These are phyloP conservation scores for Unio pictorum DNA, from an alignment of 2,888 invertebrate genomes.

Conservation along the genomic window DNA sequence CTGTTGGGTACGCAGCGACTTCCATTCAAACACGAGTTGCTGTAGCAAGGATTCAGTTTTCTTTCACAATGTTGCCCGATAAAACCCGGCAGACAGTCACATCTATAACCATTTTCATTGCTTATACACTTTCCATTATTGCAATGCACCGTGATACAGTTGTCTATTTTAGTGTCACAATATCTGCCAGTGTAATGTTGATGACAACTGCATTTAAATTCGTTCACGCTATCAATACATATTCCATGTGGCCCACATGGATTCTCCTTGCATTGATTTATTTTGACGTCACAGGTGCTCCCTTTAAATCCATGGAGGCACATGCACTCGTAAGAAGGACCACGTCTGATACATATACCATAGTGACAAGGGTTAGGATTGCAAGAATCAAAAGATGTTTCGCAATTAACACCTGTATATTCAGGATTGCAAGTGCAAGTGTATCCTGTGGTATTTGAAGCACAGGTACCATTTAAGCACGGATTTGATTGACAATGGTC, in stretches of 20 bases:
- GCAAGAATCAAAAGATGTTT: no score
- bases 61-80: neutral
- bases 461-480: no score
- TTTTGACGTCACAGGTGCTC: neutral
- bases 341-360: no score
- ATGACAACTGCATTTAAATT: slow-evolving; percentile 1
- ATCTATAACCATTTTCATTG: neutral
- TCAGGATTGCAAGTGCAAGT: neutral
- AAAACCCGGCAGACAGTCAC: neutral
- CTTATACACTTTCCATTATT: slow-evolving; percentile 1
- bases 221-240: neutral
- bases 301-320: no score
- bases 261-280: neutral
- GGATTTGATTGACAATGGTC: no score
- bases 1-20: no score
- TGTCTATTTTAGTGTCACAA: neutral
- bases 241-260: neutral
- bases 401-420: neutral
- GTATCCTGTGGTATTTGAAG: neutral
- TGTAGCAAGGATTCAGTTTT: neutral
- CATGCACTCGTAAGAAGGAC: no score
- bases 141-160: neutral
- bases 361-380: no score
- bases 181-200: neutral
- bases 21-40: neutral